Percentiles rank a stretch among this genome's conserved stretches.
phyloP scores from a whole-genome alignment of 2,888 invertebrate genomes.

The Eledone cirrhosa region DNA sequence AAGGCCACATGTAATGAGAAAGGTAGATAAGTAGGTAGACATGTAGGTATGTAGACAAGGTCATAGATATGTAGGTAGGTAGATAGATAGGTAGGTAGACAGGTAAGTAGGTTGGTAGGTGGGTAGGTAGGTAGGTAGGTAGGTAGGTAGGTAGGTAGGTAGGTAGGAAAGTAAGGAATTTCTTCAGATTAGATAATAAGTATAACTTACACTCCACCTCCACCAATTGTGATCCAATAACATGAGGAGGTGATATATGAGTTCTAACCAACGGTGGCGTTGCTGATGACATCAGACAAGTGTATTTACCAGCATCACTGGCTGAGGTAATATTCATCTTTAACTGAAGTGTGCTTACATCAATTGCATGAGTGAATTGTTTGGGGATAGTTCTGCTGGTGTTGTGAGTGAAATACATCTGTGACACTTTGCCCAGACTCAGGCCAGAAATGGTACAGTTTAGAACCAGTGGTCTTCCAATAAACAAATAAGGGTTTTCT shows the following conservation, averaged over 20 bases:
- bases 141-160: background rate
- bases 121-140: no score
- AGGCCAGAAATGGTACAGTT: constrained; percentile 8
- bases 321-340: background rate
- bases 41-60: no score
- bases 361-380: background rate
- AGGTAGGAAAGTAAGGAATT: background rate
- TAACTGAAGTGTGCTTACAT: constrained; percentile 9
- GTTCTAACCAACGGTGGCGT: background rate
- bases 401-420: constrained; percentile 10
- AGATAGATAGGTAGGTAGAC: no score
- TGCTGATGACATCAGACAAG: background rate
- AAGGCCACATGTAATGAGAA: no score
- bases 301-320: constrained; percentile 12
- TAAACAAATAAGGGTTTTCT: constrained; percentile 6
- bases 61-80: no score
- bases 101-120: no score
- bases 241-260: background rate
- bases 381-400: background rate
- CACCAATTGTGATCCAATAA: constrained; percentile 20
- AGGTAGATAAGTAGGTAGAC: no score
- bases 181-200: background rate
- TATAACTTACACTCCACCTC: constrained; percentile 14
- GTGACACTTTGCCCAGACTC: background rate
- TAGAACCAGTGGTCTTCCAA: background rate